Conservation (phyloP, 2,888 invertebrate species). For the Idaea dimidiata region DNA sequence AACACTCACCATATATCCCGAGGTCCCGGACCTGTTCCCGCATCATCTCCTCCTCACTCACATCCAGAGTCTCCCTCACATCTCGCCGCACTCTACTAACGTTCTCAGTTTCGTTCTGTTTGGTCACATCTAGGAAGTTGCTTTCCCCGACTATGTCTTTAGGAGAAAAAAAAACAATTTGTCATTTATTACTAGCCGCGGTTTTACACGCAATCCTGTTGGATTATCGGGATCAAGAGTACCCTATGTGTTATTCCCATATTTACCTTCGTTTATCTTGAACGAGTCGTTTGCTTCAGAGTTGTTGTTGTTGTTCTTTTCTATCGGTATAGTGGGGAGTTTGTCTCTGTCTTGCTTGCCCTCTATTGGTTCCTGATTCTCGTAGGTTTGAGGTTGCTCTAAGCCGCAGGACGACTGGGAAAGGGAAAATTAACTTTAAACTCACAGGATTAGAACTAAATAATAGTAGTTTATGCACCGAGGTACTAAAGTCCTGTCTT, state of each 20-base stretch:
- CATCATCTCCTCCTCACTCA: constrained; percentile 60
- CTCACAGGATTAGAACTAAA: too few relatives aligned
- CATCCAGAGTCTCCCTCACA: constrained; percentile 37
- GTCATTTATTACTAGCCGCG: too few relatives aligned
- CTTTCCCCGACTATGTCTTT: constrained; percentile 59
- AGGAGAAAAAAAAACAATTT: too few relatives aligned
- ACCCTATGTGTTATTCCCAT: too few relatives aligned
- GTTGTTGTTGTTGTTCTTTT: constrained; percentile 53
- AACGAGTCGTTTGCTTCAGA: constrained; percentile 53
- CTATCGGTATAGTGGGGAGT: constrained; percentile 52
- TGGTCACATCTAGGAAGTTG: constrained; percentile 54
- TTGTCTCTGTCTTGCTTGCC: constrained; percentile 64
- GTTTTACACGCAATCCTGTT: too few relatives aligned
- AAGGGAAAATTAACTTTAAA: too few relatives aligned
- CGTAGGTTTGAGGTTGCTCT: constrained; percentile 64
- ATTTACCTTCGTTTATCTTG: constrained; percentile 57
- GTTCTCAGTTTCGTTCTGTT: constrained; percentile 53
- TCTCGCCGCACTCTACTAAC: constrained; percentile 44
- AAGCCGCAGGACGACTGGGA: constrained; percentile 65
- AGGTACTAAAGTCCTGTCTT: too few relatives aligned
- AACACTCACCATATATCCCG: constrained; percentile 40
- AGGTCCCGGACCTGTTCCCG: constrained; percentile 50
- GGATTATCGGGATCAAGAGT: too few relatives aligned
- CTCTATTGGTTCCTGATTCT: constrained; percentile 65
- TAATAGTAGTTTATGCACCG: too few relatives aligned